Evolutionary conservation across 2,797 vertebrate genomes (phyloP).

Genomic region (Emys orbicularis): DNA sequence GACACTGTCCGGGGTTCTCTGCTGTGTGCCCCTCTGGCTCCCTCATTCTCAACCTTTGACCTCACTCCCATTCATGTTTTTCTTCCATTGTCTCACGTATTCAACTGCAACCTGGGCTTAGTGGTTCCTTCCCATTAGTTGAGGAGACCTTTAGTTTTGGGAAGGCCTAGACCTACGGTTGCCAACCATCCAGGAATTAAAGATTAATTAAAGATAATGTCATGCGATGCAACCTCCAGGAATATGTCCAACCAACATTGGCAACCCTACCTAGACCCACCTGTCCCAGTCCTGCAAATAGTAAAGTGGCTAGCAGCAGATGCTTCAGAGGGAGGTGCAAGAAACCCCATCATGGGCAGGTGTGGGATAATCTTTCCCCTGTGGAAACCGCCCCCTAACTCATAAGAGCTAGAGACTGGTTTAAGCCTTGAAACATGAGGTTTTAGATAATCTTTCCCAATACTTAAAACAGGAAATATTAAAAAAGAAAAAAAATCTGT

Average conservation of each 20-base stretch:
- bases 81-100: not conserved
- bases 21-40: not conserved
- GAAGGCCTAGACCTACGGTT: not conserved
- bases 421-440: not conserved
- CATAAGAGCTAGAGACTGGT: not conserved
- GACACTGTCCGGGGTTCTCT: not conserved
- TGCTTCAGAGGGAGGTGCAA: not conserved
- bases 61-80: not conserved
- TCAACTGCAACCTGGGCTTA: not conserved
- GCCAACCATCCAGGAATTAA: not conserved
- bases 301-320: not conserved
- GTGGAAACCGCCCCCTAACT: not conserved
- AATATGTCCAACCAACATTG: not conserved
- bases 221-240: not conserved
- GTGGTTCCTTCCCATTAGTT: not conserved
- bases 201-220: not conserved
- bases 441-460: not conserved
- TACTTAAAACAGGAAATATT: not conserved
- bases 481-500: not conserved
- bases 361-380: not conserved
- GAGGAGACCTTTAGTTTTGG: not conserved
- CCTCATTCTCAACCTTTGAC: not conserved
- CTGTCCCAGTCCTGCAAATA: not conserved
- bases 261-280: not conserved
- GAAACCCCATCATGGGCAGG: not conserved